A percentile compares a stretch with the other conserved stretches of the same genome.
phyloP scores from a whole-genome alignment of 2,113 vertebrate genomes.

The Dromas ardeola region DNA sequence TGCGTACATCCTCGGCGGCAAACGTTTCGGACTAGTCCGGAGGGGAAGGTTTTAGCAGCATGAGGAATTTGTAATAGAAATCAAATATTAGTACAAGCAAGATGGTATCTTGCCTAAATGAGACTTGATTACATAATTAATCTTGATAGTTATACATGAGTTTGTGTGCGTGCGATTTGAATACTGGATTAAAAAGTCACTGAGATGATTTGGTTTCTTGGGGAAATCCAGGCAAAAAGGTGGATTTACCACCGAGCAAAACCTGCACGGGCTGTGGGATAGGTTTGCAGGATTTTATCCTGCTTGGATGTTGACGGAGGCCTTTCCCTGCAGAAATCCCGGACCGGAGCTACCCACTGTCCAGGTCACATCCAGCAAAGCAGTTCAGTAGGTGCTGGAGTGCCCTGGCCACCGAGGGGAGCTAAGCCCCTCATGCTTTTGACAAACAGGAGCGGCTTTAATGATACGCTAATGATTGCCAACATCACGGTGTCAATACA shows the following conservation, averaged over 20 bases:
- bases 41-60: conserved; percentile 17
- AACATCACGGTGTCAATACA: background rate
- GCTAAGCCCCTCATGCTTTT: accelerated
- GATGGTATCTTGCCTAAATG: conserved; percentile 54
- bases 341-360: background rate
- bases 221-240: background rate
- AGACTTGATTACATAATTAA: conserved; percentile 41
- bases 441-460: background rate
- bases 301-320: background rate
- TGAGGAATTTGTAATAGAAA: conserved; percentile 40
- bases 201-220: background rate
- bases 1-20: background rate
- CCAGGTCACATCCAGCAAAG: background rate
- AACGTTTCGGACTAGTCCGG: background rate
- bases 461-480: background rate
- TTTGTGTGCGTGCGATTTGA: background rate
- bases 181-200: conserved; percentile 3
- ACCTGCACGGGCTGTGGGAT: background rate
- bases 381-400: accelerated
- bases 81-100: conserved; percentile 60
- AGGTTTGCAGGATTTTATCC: background rate
- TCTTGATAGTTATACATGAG: conserved; percentile 2
- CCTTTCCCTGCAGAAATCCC: background rate
- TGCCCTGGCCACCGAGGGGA: background rate
- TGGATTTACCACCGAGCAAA: background rate